phyloP scores from a whole-genome alignment of 2,888 invertebrate species.

The Erannis defoliaria region DNA sequence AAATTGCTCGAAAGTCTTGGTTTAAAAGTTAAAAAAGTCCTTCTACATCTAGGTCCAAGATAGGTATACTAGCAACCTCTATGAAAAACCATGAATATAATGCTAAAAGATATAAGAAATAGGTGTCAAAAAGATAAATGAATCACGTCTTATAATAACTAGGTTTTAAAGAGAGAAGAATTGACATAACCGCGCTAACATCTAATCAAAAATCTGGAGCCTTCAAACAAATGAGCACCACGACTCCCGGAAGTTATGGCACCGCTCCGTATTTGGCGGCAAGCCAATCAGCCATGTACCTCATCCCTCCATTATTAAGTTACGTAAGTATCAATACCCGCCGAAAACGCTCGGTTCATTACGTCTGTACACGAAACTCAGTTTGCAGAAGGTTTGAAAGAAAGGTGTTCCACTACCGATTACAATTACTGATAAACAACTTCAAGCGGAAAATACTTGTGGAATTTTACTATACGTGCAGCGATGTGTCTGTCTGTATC shows the following conservation, averaged over 20 bases:
- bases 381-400: slow-evolving; percentile 44
- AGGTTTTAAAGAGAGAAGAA: not conserved
- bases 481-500: too few relatives aligned
- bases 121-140: not conserved
- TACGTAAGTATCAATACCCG: slow-evolving; percentile 34
- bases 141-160: not conserved
- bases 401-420: slow-evolving; percentile 45
- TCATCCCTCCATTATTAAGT: slow-evolving; percentile 28
- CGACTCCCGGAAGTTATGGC: not conserved
- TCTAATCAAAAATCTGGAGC: slow-evolving; percentile 2
- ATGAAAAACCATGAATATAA: too few relatives aligned
- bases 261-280: slow-evolving; percentile 32
- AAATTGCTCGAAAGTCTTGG: too few relatives aligned
- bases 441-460: not conserved
- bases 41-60: too few relatives aligned
- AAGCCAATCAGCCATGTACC: slow-evolving; percentile 37
- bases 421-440: not conserved
- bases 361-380: slow-evolving; percentile 44
- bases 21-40: too few relatives aligned
- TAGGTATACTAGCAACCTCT: too few relatives aligned
- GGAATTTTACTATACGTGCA: not conserved
- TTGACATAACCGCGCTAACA: not conserved
- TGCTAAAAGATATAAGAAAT: too few relatives aligned
- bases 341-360: slow-evolving; percentile 51
- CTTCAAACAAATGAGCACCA: slow-evolving; percentile 21